Base-by-base conservation (phyloP, 1,140 invertebrate genomes). In the Temnothorax longispinosus region DNA sequence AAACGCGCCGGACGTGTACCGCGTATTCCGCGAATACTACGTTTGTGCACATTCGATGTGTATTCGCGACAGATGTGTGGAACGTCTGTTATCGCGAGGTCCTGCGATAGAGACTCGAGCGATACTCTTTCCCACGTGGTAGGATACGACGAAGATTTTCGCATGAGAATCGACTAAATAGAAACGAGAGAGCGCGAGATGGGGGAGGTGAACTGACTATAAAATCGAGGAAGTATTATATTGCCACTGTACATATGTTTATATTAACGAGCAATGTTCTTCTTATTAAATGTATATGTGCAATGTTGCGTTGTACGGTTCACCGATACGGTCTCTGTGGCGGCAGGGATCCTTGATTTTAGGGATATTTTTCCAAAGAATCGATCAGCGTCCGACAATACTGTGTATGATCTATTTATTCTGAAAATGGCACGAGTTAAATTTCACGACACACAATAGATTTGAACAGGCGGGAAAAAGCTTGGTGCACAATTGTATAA, bases 191-290 rank as follows among this genome's bases (percentile, higher is more conserved):
- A 50, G 18, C 13, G 13, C 13, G 27, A 18, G 3, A 21, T 2
- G 7, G 15, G 27, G 7, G 2, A n/a, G 15, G n/a, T 10, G 78
- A 82, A 72, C 5, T 85, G 32, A 86, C 60, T 89, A 60, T 60
- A 85, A 67, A 38, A 88, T 69, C 74, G 54, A 72, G 86, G 32
- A 87, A 77, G 76, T 88, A 90, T 87, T 92, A 78, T 92, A 78
- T 90, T 74, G 60, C 54, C 76, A 85, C 54, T 92, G 90, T 92
- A 92, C 69, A 92, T 92, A 91, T 92, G 88, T 92, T 87, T 91
- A 91, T 71, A 90, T 92, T 90, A 88, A 90, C 58, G 58, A 77
- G 69, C 77, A 88, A 89, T 88, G 60, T 88, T 62, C 75, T 56
- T 35, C n/a, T 82, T 64, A 65, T 78, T 74, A 85, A 72, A 85